These are phyloP conservation scores for Telenomus remus DNA, from an alignment of 1,140 invertebrate species.

Conservation along the genomic window DNA sequence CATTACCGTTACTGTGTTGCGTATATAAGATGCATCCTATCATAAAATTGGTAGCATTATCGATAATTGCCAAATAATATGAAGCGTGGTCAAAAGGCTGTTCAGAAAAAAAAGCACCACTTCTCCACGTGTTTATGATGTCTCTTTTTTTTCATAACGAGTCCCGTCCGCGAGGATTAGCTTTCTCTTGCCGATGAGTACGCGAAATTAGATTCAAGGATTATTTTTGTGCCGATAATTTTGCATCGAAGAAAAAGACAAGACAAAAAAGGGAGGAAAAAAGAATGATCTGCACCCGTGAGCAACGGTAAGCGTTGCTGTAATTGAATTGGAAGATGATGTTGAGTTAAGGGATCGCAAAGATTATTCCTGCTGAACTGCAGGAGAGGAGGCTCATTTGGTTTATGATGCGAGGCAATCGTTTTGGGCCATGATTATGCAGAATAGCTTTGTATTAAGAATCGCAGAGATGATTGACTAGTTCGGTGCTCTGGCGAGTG, in stretches of 20 bases:
- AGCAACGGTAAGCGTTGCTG: constrained; percentile 22
- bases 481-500: neutral
- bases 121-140: constrained; percentile 38
- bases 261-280: neutral
- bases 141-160: no score
- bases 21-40: constrained; percentile 51
- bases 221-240: constrained; percentile 23
- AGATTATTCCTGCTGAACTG: neutral
- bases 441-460: constrained; percentile 28
- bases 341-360: constrained; percentile 14
- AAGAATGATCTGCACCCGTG: constrained; percentile 11
- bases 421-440: constrained; percentile 38
- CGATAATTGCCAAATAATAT: constrained; percentile 57
- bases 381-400: constrained; percentile 27
- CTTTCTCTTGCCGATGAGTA: constrained; percentile 33
- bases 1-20: constrained; percentile 56
- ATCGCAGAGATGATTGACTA: constrained; percentile 28
- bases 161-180: constrained; percentile 30
- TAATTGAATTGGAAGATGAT: constrained; percentile 41
- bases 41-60: constrained; percentile 55
- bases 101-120: constrained; percentile 26
- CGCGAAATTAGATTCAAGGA: constrained; percentile 24
- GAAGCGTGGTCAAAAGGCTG: constrained; percentile 38
- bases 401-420: constrained; percentile 9
- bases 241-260: constrained; percentile 1